Conservation (phyloP, 2,797 vertebrate species). For the Tachyglossus aculeatus region DNA sequence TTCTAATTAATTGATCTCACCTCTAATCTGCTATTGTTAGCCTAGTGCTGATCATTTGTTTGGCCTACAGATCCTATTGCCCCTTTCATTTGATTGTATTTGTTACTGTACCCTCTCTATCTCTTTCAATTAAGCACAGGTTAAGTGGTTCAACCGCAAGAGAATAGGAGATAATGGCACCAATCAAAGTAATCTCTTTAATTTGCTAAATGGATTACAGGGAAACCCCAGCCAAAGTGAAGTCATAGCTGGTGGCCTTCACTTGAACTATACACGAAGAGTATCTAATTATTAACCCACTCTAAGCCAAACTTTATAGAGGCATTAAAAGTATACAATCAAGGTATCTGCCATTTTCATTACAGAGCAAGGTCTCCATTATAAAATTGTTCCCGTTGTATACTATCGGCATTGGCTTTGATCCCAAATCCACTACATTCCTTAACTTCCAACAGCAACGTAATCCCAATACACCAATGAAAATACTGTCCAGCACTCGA, state of each 20-base stretch:
- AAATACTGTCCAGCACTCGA: slow-evolving; percentile 43
- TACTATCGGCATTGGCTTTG: slow-evolving; percentile 30
- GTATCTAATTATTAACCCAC: slow-evolving; percentile 83
- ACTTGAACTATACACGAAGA: slow-evolving; percentile 82
- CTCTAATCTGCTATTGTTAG: slow-evolving; percentile 87
- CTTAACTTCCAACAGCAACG: slow-evolving; percentile 44
- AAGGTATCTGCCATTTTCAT: slow-evolving; percentile 15
- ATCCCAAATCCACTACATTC: slow-evolving; percentile 8
- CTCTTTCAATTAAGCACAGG: slow-evolving; percentile 90
- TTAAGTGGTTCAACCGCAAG: slow-evolving; percentile 87
- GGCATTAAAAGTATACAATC: slow-evolving; percentile 36
- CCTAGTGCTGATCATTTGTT: slow-evolving; percentile 84
- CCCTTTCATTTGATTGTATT: slow-evolving; percentile 86
- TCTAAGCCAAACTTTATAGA: slow-evolving; percentile 69
- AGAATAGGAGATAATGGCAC: slow-evolving; percentile 86
- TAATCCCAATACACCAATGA: slow-evolving; percentile 56
- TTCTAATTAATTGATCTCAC: slow-evolving; percentile 88
- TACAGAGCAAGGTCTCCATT: slow-evolving; percentile 1
- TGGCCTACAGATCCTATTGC: slow-evolving; percentile 83
- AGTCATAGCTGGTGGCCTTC: slow-evolving; percentile 85
- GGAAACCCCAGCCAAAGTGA: slow-evolving; percentile 86
- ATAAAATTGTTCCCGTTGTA: slow-evolving; percentile 37
- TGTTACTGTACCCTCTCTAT: slow-evolving; percentile 86
- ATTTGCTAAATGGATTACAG: slow-evolving; percentile 89
- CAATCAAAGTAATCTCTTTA: slow-evolving; percentile 88